Percentiles rank a stretch among this genome's conserved stretches.
These are phyloP conservation scores for Teleopsis dalmanni DNA, from an alignment of 1,140 invertebrate genomes.

Conservation along the genomic window DNA sequence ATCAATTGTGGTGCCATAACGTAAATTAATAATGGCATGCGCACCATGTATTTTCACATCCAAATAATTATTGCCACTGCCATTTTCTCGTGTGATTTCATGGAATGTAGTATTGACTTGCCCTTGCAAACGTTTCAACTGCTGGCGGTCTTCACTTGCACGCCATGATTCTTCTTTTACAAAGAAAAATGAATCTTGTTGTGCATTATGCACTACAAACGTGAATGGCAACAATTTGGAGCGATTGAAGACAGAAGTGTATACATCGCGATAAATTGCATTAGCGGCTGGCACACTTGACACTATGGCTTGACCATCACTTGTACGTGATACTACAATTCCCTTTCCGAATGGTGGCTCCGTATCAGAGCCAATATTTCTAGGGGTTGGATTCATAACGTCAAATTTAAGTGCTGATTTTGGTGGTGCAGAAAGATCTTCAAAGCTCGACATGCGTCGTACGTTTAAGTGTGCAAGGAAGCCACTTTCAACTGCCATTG, in stretches of 20 bases:
- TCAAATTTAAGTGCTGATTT: conserved; percentile 68
- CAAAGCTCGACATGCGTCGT: conserved; percentile 63
- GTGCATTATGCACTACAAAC: conserved; percentile 78
- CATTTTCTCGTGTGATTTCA: conserved; percentile 63
- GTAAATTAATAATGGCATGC: conserved; percentile 72
- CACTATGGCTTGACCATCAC: conserved; percentile 71
- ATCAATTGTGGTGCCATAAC: conserved; percentile 83
- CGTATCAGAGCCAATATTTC: conserved; percentile 63
- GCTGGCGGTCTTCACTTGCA: conserved; percentile 77
- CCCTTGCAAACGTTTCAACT: conserved; percentile 78
- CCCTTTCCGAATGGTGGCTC: conserved; percentile 86
- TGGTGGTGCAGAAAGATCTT: conserved; percentile 62
- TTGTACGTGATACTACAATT: conserved; percentile 74
- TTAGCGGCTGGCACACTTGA: conserved; percentile 80
- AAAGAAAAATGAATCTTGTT: conserved; percentile 91
- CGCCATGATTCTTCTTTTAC: conserved; percentile 86
- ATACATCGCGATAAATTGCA: conserved; percentile 82
- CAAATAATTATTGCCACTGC: conserved; percentile 59
- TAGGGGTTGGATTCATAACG: conserved; percentile 61
- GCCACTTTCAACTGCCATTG: conserved; percentile 65
- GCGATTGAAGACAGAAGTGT: conserved; percentile 88
- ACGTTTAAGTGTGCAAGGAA: conserved; percentile 70
- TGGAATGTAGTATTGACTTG: conserved; percentile 92
- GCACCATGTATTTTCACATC: conserved; percentile 81
- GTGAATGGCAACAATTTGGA: conserved; percentile 82